Evolutionary conservation across 2,888 invertebrate genomes (phyloP), one percentile per base, ranked within the genome.

Genomic region (Colostygia pectinataria): DNA sequence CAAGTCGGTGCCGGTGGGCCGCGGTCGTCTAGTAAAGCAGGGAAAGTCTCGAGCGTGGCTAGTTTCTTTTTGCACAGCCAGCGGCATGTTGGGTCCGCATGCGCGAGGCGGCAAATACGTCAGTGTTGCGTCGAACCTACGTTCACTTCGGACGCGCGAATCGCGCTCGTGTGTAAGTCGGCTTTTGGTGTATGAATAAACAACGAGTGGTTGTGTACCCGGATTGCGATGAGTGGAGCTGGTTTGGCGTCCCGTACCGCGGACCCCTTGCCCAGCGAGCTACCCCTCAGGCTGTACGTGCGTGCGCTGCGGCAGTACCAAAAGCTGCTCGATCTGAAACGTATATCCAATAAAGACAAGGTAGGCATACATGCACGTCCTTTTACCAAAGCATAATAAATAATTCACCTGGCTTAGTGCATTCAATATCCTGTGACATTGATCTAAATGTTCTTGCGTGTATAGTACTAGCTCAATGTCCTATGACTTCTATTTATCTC

Each of bases 281-380:
- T 86, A 43, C 83, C 92, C 32, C 90, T 91, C 63, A 80, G 92
- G 54, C 79, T 92, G 45, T 92, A 91, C 74, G 77, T 91, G 66
- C 82, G 92, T 57, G 93, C 93, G 54, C 91, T 92, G 20, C 91
- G 93, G 50, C 93, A 93, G 74, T 93, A 93, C 72, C 92, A 92
- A 70, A 91, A 91, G 73, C 84, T 93, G 51, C 80, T 93, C 59
- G 92, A 92, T 74, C 79, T 91, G 54, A 90, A 88, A 68, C 90
- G 91, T 54, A 83, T 90, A 71, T 80, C 91, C 74, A 83, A 77
- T 56, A 90, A 90, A 79, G 85, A 88, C 72, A 89, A 88, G 84
- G 90, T 90, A 88, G 89, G 90, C 73, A 52, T 54, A 53, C 48
- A 54, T 39, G 25, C 55, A 52, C 54, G 39, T 54, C 57, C 46